Base-by-base conservation (phyloP, 2,113 vertebrate genomes). In the Peromyscus californicus region DNA sequence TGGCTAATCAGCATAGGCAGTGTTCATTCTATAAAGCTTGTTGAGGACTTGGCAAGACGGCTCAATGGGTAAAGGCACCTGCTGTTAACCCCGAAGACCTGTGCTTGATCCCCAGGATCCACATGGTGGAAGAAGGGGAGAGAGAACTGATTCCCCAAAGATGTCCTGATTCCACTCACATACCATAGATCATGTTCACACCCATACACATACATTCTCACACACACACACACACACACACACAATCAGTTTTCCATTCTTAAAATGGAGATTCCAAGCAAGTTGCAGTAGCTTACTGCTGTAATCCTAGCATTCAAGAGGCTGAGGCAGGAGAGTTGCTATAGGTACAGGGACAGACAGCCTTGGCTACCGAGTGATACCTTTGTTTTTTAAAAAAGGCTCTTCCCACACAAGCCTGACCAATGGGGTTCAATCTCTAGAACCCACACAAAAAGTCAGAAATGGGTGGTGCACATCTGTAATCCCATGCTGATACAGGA, bases 1-100 rank as follows among this genome's bases (percentile, higher is more conserved):
- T 70, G 13, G 57, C 42, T 96, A 22, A 85, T 80, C 31, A 90
- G 63, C 54, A 67, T 29, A 94, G 91, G 42, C 22, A 91, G 59
- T 57, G n/a, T 94, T 90, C 74, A 45, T 74, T 93, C 57, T 57
- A 67, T 74, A 92, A 80, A 92, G 61, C 57, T 86, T 65, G 83
- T 67, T 48, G 16, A 45, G 12, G 61, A 67, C 7, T 42, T 42
- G 26, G 7, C 82, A 85, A 31, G 24, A 63, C 16, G 22, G 36
- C n/a, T 42, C 24, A 84, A 3, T 42, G 82, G 59, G 39, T 42
- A 31, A 85, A 42, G 15, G 61, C 16, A 21, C 16, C 61, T 45
- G 26, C 39, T 39, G 7, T 45, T 65, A 65, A 85, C 16, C 61
- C 9, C 11, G 45, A 65, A 33, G 16, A 65, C 61, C 61, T 21